Base-by-base conservation (phyloP, 2,113 vertebrate genomes). In the Isurus oxyrinchus region DNA sequence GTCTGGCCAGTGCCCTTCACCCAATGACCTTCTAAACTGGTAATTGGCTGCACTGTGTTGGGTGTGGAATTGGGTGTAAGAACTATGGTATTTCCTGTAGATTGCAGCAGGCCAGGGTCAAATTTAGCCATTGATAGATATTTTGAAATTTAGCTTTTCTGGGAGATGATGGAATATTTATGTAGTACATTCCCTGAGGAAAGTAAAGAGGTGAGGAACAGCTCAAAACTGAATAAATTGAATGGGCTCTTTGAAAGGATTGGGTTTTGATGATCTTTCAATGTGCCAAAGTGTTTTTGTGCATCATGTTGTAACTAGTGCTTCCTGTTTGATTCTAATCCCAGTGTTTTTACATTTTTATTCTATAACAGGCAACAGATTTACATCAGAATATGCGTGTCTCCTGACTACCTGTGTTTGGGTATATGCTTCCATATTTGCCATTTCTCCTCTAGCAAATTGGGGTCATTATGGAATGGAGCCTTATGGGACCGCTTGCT, bases 401-500 rank as follows among this genome's bases (percentile, higher is more conserved):
- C 14, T 97, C 96, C 97, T 99, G 97, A 97, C 98, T 69, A 97
- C 97, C 1, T 97, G 97, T 0, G 96, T 98, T 95, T 99, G 98
- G 98, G 98, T 96, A 2, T 98, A 98, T 0, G 98, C 98, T 2
- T 97, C 97, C 69, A 96, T 98, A 76, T 99, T 99, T 93, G 98
- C 98, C 6, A 57, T 97, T 0, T 98, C 98, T 6, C 98, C 98
- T 0, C 96, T 99, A 96, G 98, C 97, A 0, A 97, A 97, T 4
- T 98, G 98, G 98, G 98, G 98, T 59, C 97, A 97, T 97, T 99
- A 98, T 0, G 98, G 98, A 31, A 97, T 98, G 0, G 98, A 99
- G 97, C 98, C 98, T n/a, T 99, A 98, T 0, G 98, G 98, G 5
- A 98, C 98, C 0, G 98, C 98, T 40, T 99, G 98, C 98, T 99